A percentile compares a stretch with the other conserved stretches of the same genome.
Conservation (phyloP, 2,797 vertebrate genomes). For the Enteromius viviparus region DNA sequence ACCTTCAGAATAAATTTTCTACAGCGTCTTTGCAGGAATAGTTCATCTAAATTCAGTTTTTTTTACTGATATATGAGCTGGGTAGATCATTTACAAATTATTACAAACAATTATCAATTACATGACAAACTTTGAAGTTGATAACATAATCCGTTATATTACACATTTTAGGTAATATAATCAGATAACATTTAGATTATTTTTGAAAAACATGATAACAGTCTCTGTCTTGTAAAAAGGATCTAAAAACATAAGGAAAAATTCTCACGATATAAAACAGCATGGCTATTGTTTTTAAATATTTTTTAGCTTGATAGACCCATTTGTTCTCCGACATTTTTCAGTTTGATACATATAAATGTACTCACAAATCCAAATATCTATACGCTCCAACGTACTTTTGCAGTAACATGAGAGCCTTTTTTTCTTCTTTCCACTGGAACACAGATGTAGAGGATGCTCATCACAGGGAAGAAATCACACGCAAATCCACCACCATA, state of each 20-base stretch:
- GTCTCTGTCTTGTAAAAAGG: not conserved
- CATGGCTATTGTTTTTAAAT: not conserved
- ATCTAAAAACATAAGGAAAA: not conserved
- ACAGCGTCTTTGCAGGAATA: too few relatives aligned
- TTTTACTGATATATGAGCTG: too few relatives aligned
- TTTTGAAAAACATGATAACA: too few relatives aligned
- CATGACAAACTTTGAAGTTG: too few relatives aligned
- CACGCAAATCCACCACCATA: constrained; percentile 73
- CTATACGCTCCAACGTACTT: constrained; percentile 19
- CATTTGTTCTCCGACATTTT: constrained; percentile 28
- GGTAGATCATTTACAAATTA: too few relatives aligned
- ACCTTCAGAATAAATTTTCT: too few relatives aligned
- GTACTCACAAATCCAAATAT: constrained; percentile 18
- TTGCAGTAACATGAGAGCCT: constrained; percentile 36
- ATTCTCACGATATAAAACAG: not conserved
- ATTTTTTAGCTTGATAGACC: not conserved
- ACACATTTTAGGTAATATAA: too few relatives aligned
- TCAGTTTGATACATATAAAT: constrained; percentile 27
- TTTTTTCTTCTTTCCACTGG: not conserved
- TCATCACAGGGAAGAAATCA: constrained; percentile 72
- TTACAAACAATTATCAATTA: too few relatives aligned
- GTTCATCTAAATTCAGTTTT: too few relatives aligned
- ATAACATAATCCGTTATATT: too few relatives aligned
- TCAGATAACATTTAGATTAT: too few relatives aligned
- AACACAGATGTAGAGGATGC: constrained; percentile 39